A percentile compares a stretch with the other conserved stretches of the same genome.
These are phyloP conservation scores for Carassius carassius DNA, from an alignment of 2,113 vertebrate species.

Conservation along the genomic window DNA sequence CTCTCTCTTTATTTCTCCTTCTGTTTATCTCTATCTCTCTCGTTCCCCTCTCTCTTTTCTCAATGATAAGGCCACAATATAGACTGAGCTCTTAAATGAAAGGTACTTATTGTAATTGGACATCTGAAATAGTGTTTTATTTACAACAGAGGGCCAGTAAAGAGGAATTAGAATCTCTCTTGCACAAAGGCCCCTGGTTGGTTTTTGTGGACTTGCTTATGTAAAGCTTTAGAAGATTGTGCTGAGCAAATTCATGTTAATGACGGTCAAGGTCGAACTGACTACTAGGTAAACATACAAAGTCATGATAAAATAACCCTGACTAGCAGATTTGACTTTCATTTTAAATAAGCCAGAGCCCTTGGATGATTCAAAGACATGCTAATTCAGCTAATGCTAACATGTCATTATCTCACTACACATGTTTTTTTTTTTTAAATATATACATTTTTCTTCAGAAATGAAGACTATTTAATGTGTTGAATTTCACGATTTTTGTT, in stretches of 20 bases:
- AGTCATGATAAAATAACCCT: constrained; percentile 35
- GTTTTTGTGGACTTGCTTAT: constrained; percentile 53
- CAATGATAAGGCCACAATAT: constrained; percentile 71
- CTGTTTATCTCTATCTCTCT: constrained; percentile 48
- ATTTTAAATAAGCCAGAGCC: not conserved
- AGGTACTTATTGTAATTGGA: constrained; percentile 84
- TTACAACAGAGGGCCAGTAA: constrained; percentile 78
- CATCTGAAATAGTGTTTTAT: constrained; percentile 82
- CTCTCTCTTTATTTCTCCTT: constrained; percentile 66
- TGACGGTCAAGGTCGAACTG: not conserved
- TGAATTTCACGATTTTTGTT: not conserved
- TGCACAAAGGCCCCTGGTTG: constrained; percentile 61
- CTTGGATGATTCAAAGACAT: not conserved
- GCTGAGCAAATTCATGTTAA: constrained; percentile 57
- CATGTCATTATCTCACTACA: not conserved
- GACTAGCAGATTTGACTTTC: not conserved
- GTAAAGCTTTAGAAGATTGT: constrained; percentile 17
- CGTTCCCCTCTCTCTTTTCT: constrained; percentile 63
- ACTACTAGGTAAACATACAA: constrained; percentile 5
- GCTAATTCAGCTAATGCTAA: constrained; percentile 7
- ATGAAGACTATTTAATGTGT: not conserved
- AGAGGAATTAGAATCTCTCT: constrained; percentile 64
- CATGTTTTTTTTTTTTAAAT: not conserved
- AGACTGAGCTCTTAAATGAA: constrained; percentile 81
- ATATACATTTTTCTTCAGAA: not conserved